A percentile compares a stretch with the other conserved stretches of the same genome.
phyloP scores from a whole-genome alignment of 2,888 invertebrate genomes.

The Chrysotoxum bicinctum region DNA sequence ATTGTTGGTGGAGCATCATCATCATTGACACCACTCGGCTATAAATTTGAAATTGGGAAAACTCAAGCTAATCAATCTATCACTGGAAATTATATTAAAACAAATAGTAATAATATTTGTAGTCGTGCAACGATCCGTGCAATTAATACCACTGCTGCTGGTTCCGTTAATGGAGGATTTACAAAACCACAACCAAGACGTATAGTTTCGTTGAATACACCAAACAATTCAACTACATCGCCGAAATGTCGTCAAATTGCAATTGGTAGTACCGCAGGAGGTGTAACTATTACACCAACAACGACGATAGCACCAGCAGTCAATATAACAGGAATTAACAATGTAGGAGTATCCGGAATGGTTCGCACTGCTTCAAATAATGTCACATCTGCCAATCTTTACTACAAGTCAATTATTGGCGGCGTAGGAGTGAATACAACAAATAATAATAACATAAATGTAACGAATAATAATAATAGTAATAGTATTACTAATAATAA shows the following conservation, averaged over 20 bases:
- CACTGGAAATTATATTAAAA: constrained; percentile 31
- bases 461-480: constrained; percentile 18
- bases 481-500: neutral
- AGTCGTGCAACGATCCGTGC: constrained; percentile 50
- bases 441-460: constrained; percentile 37
- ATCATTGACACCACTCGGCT: constrained; percentile 12
- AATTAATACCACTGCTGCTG: constrained; percentile 18
- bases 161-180: constrained; percentile 23
- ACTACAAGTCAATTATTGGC: constrained; percentile 36
- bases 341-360: neutral
- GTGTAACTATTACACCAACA: constrained; percentile 56
- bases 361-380: constrained; percentile 28
- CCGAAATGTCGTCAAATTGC: constrained; percentile 64
- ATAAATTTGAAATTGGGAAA: constrained; percentile 42
- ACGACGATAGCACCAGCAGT: constrained; percentile 31
- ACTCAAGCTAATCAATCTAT: constrained; percentile 2
- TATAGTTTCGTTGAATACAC: constrained; percentile 53
- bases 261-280: constrained; percentile 58
- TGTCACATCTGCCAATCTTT: constrained; percentile 22
- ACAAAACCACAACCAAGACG: constrained; percentile 59
- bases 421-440: constrained; percentile 26
- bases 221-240: constrained; percentile 8
- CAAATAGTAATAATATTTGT: constrained; percentile 18
- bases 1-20: constrained; percentile 4
- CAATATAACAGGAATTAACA: constrained; percentile 33